Percentiles rank a stretch among this genome's conserved stretches.
Evolutionary conservation across 2,113 vertebrate genomes (phyloP).

Genomic region (Megaleporinus macrocephalus): DNA sequence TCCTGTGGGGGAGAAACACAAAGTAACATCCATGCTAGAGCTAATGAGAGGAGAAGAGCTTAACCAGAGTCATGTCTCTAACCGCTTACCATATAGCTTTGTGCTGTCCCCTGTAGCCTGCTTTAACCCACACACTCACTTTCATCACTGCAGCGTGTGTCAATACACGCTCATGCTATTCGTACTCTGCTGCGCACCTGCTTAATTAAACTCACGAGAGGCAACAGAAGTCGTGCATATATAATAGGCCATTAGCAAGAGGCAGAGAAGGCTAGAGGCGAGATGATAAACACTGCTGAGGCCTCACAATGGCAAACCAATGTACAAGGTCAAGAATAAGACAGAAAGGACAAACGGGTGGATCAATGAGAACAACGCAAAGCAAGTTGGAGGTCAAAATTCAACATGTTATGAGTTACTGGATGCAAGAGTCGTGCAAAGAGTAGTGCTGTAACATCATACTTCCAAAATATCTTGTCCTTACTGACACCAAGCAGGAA

Average conservation of each 20-base stretch:
- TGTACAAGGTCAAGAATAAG: not conserved
- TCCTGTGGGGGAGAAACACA: slow-evolving; percentile 23
- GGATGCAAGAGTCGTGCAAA: not conserved
- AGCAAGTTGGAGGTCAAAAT: not conserved
- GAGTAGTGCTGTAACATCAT: no score
- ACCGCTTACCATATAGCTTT: not conserved
- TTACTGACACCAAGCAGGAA: not conserved
- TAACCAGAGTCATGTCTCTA: slow-evolving; percentile 7
- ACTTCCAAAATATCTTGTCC: no score
- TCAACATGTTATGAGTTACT: not conserved
- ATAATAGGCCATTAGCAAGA: not conserved
- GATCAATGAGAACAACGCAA: slow-evolving; percentile 58
- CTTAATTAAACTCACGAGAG: slow-evolving; percentile 61
- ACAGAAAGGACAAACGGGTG: not conserved
- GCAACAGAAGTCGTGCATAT: slow-evolving; percentile 45
- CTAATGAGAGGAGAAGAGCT: slow-evolving; percentile 26
- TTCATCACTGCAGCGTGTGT: slow-evolving; percentile 44
- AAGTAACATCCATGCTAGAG: not conserved
- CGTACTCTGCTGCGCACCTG: slow-evolving; percentile 55
- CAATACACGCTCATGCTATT: slow-evolving; percentile 58
- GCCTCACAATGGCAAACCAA: not conserved
- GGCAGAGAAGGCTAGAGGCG: not conserved
- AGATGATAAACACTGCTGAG: not conserved
- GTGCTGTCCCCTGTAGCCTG: slow-evolving; percentile 15
- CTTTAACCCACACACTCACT: not conserved